phyloP scores from a whole-genome alignment of 1,140 invertebrate genomes.

The Phortica variegata region DNA sequence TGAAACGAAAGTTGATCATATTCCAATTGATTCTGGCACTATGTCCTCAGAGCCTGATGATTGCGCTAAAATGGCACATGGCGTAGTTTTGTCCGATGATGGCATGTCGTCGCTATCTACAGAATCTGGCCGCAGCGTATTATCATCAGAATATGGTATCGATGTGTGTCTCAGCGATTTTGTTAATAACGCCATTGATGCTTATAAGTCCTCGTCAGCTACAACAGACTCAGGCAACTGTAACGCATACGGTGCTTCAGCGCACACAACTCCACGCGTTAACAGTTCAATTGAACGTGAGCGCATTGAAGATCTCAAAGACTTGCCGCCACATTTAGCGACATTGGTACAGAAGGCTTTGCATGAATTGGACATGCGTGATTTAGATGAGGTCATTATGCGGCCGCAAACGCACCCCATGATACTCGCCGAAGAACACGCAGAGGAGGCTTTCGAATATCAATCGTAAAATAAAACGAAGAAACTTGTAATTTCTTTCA shows the following conservation, averaged over 20 bases:
- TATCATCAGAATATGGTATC: conserved; percentile 45
- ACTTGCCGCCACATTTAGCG: conserved; percentile 48
- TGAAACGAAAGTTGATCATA: conserved; percentile 7
- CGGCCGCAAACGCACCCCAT: too few species aligned
- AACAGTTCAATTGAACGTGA: conserved; percentile 41
- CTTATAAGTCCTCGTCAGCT: conserved; percentile 37
- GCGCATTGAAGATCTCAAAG: conserved; percentile 46
- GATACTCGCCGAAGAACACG: too few species aligned
- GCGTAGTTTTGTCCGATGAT: conserved; percentile 35
- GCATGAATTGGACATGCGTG: conserved; percentile 45
- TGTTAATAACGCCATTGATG: conserved; percentile 13
- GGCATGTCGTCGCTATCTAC: conserved; percentile 48
- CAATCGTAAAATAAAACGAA: too few species aligned
- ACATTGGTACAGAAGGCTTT: conserved; percentile 46
- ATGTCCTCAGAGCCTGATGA: conserved; percentile 34
- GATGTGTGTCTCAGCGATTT: conserved; percentile 26
- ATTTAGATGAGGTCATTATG: conserved; percentile 42
- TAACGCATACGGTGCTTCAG: conserved; percentile 22
- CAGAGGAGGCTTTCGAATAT: too few species aligned
- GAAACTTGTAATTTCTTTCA: too few species aligned
- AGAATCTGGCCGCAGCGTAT: conserved; percentile 37
- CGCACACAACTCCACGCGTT: conserved; percentile 22
- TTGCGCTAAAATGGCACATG: conserved; percentile 14
- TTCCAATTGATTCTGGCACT: conserved; percentile 25
- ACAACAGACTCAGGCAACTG: conserved; percentile 47